Percentiles rank a stretch among this genome's conserved stretches.
phyloP scores from a whole-genome alignment of 2,113 vertebrate genomes.

The Brachyhypopomus occidentalis region DNA sequence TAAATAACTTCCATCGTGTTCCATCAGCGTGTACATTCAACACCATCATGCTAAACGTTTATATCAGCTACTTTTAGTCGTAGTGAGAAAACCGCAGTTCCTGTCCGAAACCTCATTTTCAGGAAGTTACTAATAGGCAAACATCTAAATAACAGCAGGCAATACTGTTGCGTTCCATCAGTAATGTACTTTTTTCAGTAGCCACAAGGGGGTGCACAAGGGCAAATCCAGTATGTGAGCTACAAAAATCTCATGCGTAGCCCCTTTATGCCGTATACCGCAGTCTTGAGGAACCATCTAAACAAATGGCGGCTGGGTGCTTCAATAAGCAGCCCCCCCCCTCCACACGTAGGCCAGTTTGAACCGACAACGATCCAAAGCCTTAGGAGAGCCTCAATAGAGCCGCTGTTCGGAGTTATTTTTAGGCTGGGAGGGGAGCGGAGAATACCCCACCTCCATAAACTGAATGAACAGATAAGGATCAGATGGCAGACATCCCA shows the following conservation, averaged over 20 bases:
- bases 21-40: too few relatives aligned
- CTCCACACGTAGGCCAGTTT: conserved; percentile 35
- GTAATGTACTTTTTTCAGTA: neutral
- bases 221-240: neutral
- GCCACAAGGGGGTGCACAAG: conserved; percentile 46
- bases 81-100: neutral
- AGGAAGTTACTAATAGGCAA: neutral
- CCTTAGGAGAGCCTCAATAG: conserved; percentile 29
- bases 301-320: conserved; percentile 41
- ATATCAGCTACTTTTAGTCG: neutral
- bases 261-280: neutral
- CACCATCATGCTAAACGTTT: neutral
- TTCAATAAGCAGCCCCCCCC: conserved; percentile 34
- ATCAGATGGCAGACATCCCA: conserved; percentile 52
- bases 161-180: neutral
- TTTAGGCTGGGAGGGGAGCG: conserved; percentile 60
- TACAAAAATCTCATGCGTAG: neutral
- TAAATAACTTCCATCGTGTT: too few relatives aligned
- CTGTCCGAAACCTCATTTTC: neutral
- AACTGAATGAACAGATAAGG: conserved; percentile 51
- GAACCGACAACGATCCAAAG: conserved; percentile 36
- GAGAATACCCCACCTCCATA: conserved; percentile 50
- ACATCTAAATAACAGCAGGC: conserved; percentile 7
- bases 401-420: conserved; percentile 36
- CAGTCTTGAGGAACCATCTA: conserved; percentile 9